Base-by-base conservation (phyloP, 2,888 invertebrate genomes). In the Pandemis corylana region DNA sequence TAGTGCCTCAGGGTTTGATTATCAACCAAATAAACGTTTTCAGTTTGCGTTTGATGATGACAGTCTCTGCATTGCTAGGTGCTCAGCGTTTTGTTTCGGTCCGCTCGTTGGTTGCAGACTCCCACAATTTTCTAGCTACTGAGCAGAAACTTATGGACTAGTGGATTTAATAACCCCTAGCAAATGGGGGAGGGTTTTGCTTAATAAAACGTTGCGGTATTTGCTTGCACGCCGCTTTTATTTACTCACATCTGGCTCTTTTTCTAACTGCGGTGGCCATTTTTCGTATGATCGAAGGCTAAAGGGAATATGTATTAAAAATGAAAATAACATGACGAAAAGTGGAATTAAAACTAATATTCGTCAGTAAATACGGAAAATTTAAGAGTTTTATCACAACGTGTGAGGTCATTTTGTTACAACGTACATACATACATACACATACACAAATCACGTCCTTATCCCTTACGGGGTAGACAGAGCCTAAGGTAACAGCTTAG, bases 41-140 rank as follows among this genome's bases (percentile, higher is more conserved):
- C 28, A 12, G 20, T 20, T 28, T 59, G 28, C 59, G 28, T 28
- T 59, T 28, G 59, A 28, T 28, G 28, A 28, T 28, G 28, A 59
- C 10, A 59, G 5, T 36, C 53, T 53, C 28, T 9, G 28, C 28
- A 44, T 67, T 15, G 41, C 51, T 41, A 41, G 53, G 7, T 53
- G 51, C 53, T 51, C 53, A 15, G 36, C 13, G 49, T 36, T 62
- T 61, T 68, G 69, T 67, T 51, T 49, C 36, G 20, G 49, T 53
- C n/a, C 28, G 41, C 53, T 53, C 67, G 67, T 53, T 65, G 67
- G 67, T 15, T 53, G 65, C 65, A 67, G 65, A 12, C 67, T 51
- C n/a, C 53, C 49, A n/a, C 67, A 15, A 67, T 67, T 67, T 67
- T 67, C 67, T 67, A 67, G 51, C 53, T 67, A 67, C 51, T 67